Base-by-base conservation (phyloP, 2,113 vertebrate genomes). In the Crotalus tigris region DNA sequence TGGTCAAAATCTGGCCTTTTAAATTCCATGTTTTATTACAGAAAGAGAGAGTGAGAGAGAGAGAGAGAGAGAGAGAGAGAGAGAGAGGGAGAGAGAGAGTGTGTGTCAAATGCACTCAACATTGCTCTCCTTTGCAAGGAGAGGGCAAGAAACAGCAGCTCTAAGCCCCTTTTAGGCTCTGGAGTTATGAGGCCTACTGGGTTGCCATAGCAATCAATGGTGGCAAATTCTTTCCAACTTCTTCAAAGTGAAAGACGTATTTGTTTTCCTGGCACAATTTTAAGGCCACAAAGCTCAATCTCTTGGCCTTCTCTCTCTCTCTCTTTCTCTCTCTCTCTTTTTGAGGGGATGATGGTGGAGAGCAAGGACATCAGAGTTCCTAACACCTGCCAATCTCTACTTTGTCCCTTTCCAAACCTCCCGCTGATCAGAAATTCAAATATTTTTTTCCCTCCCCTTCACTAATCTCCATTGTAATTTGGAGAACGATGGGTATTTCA, bases 181-280 rank as follows among this genome's bases (percentile, higher is more conserved):
- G 96, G 88, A 94, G 96, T 97, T 86, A 92, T 96, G 96, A 96
- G 97, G 97, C 96, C 97, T 97, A 96, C 97, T 95, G 94, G 90
- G 98, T 99, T 98, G 97, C 98, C 97, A 99, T 98, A 97, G 98
- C 96, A 96, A 46, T 46, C 96, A 96, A 46, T 5, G 95, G 97
- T 96, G 97, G 98, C 98, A 98, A 98, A 98, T 98, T 97, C 98
- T 98, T 97, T 97, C 97, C 97, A 97, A 98, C 97, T 97, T 95
- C 98, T 98, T 98, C 98, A 98, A 98, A 98, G 98, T 98, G 97
- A 98, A 97, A 98, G 98, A 98, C 98, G 98, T 99, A 98, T 99
- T 99, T 99, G 98, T 99, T 99, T 99, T 98, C 97, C 98, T 98
- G 97, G 94, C 87, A 98, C 98, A 98, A 98, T 98, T 98, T 98